These are phyloP conservation scores for Drosophila ohnishii DNA, from an alignment of 1,140 invertebrate species.

Conservation along the genomic window DNA sequence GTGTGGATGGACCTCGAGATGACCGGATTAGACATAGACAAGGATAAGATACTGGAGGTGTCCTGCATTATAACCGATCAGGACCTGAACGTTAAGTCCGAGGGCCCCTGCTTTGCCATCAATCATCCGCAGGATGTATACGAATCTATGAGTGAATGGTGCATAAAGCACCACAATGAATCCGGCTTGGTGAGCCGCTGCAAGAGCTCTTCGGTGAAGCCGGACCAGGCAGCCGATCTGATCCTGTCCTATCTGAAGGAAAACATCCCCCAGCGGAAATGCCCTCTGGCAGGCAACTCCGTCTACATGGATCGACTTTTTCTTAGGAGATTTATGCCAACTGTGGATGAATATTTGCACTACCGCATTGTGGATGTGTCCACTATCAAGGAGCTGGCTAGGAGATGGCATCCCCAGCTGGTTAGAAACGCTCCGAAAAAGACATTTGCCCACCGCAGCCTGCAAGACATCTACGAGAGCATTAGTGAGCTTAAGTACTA, in stretches of 20 bases:
- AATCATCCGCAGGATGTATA: constrained; percentile 90
- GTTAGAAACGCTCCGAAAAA: constrained; percentile 87
- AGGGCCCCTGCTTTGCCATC: constrained; percentile 91
- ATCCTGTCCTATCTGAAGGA: constrained; percentile 89
- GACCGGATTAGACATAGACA: constrained; percentile 90
- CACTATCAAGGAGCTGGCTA: constrained; percentile 92
- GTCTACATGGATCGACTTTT: constrained; percentile 94
- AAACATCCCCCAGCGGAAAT: constrained; percentile 87
- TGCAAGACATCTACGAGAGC: constrained; percentile 94
- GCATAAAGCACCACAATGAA: constrained; percentile 88
- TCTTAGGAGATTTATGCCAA: constrained; percentile 90
- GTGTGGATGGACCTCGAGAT: constrained; percentile 88
- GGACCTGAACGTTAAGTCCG: constrained; percentile 90
- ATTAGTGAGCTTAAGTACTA: constrained; percentile 93
- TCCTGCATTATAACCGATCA: constrained; percentile 94
- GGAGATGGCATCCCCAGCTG: constrained; percentile 89
- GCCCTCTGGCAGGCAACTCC: constrained; percentile 94
- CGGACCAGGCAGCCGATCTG: constrained; percentile 87
- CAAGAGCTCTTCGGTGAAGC: constrained; percentile 86
- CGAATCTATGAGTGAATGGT: constrained; percentile 93
- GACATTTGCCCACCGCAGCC: constrained; percentile 87
- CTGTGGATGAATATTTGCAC: constrained; percentile 91
- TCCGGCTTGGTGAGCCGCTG: constrained; percentile 90
- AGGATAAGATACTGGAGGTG: constrained; percentile 93
- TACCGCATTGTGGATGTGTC: constrained; percentile 97